These are phyloP conservation scores for Caenorhabditis sp. DNA, from an alignment of 2,888 invertebrate genomes.

Conservation along the genomic window DNA sequence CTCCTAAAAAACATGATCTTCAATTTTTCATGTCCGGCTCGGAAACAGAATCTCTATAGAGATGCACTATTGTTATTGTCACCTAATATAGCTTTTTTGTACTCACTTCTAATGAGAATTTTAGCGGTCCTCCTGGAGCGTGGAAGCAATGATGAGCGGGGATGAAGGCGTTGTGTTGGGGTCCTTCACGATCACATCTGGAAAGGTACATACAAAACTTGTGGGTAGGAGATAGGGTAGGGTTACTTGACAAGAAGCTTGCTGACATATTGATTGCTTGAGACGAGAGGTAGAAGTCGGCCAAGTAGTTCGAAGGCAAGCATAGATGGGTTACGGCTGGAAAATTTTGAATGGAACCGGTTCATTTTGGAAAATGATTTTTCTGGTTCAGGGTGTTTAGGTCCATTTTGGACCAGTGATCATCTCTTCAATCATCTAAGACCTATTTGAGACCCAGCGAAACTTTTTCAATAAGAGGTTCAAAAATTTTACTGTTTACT, in stretches of 20 bases:
- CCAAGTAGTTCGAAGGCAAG: slow-evolving; percentile 91
- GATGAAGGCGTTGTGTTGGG: slow-evolving; percentile 83
- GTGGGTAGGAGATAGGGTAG: no score
- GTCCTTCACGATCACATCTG: slow-evolving; percentile 88
- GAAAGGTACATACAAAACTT: no score
- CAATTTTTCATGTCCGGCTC: background rate
- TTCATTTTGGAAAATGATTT: background rate
- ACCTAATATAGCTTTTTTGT: no score
- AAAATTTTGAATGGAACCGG: background rate
- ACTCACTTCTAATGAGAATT: slow-evolving; percentile 90
- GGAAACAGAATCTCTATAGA: no score
- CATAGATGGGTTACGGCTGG: slow-evolving; percentile 84
- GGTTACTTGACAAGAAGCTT: slow-evolving; percentile 78
- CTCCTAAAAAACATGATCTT: slow-evolving; percentile 76
- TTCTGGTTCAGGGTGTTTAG: no score
- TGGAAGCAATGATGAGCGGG: slow-evolving; percentile 95
- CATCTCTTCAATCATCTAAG: no score
- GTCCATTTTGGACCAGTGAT: no score
- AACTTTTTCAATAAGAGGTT: no score
- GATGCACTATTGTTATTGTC: no score
- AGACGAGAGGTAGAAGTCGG: slow-evolving; percentile 88
- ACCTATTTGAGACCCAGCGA: no score
- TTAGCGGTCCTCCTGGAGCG: slow-evolving; percentile 96
- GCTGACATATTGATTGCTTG: slow-evolving; percentile 81
- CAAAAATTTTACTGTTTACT: no score